Evolutionary conservation across 1,140 invertebrate species (phyloP).

Genomic region (Ladona fulva): DNA sequence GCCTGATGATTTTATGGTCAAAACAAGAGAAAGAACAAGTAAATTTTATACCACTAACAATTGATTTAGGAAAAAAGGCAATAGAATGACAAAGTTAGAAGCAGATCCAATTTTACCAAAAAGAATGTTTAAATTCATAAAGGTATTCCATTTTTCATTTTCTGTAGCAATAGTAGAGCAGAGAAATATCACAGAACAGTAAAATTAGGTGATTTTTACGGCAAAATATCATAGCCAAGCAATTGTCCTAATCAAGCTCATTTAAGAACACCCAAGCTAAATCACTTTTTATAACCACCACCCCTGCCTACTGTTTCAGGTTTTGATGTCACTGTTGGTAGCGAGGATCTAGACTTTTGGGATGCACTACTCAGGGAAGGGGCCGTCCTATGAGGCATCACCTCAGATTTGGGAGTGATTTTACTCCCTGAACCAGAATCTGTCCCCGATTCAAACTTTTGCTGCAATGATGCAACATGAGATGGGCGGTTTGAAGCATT

Average conservation of each 20-base stretch:
- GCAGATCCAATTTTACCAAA: neutral
- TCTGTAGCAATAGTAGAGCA: neutral
- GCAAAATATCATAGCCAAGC: slow-evolving; percentile 9
- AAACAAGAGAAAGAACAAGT: neutral
- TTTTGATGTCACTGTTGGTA: neutral
- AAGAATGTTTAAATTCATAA: neutral
- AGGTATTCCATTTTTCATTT: neutral
- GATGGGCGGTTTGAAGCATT: neutral
- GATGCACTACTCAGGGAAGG: neutral
- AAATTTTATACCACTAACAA: neutral
- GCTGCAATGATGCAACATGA: slow-evolving; percentile 3
- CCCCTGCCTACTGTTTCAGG: neutral
- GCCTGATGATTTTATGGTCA: slow-evolving; percentile 1
- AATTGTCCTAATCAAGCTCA: neutral
- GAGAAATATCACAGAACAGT: slow-evolving; percentile 6
- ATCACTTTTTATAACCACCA: neutral
- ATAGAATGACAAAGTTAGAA: neutral
- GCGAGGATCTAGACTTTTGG: neutral
- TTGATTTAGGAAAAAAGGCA: neutral
- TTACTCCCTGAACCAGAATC: neutral
- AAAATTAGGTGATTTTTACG: neutral
- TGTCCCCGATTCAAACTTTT: neutral
- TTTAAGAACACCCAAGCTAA: neutral
- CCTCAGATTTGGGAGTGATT: neutral
- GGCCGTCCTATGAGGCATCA: neutral